Evolutionary conservation across 2,888 invertebrate genomes (phyloP).

Genomic region (Actias luna): DNA sequence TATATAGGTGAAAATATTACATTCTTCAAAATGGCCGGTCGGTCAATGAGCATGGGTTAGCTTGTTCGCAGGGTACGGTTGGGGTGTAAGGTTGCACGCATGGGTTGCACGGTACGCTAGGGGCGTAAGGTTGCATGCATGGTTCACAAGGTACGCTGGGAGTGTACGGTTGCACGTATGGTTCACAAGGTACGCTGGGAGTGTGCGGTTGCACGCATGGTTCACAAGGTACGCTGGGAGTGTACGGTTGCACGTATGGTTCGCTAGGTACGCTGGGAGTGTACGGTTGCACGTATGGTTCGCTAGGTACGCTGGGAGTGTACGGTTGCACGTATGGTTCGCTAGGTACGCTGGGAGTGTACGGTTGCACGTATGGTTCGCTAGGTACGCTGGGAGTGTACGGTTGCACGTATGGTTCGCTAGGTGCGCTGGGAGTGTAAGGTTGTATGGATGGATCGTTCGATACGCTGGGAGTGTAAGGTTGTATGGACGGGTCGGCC

Average conservation of each 20-base stretch:
- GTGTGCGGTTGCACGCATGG: conserved; percentile 16
- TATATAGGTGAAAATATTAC: conserved; percentile 33
- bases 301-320: too few species aligned
- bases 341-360: too few species aligned
- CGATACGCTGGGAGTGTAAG: conserved; percentile 16
- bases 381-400: too few species aligned
- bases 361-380: too few species aligned
- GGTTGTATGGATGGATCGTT: neutral
- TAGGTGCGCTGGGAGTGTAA: conserved; percentile 17
- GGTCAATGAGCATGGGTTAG: conserved; percentile 20
- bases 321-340: too few species aligned
- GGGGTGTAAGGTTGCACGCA: conserved; percentile 20
- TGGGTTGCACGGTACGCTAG: conserved; percentile 15
- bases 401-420: too few species aligned
- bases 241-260: conserved; percentile 17
- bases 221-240: conserved; percentile 3
- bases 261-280: too few species aligned
- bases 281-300: too few species aligned
- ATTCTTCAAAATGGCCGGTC: neutral
- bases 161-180: conserved; percentile 21
- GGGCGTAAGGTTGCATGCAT: conserved; percentile 22
- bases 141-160: conserved; percentile 14
- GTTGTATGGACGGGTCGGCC: conserved; percentile 10
- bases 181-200: conserved; percentile 15
- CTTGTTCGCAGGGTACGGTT: conserved; percentile 14